A percentile compares a stretch with the other conserved stretches of the same genome.
Conservation (phyloP, 1,140 invertebrate species). For the Asobara japonica region DNA sequence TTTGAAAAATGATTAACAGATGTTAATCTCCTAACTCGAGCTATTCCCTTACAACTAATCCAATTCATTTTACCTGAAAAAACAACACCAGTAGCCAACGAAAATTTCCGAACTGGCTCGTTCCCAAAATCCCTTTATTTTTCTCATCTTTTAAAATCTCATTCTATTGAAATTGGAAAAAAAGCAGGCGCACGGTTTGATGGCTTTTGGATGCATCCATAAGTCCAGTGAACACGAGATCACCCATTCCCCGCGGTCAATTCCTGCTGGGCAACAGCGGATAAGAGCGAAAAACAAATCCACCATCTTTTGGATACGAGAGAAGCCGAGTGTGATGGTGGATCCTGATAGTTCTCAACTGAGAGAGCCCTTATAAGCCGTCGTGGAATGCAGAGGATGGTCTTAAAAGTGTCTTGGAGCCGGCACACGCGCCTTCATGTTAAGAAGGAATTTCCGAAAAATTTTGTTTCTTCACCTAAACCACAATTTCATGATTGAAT, state of each 20-base stretch:
- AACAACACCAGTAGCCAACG: background rate
- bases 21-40: too few species aligned
- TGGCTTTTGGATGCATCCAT: slow-evolving; percentile 5
- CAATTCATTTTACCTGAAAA: slow-evolving; percentile 5
- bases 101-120: background rate
- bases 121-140: background rate
- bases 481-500: too few species aligned
- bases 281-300: slow-evolving; percentile 54
- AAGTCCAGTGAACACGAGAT: background rate
- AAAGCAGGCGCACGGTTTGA: slow-evolving; percentile 7
- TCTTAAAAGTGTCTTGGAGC: slow-evolving; percentile 10
- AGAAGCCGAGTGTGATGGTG: slow-evolving; percentile 50
- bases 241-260: background rate
- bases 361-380: slow-evolving; percentile 54
- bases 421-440: background rate
- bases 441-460: too few species aligned
- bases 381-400: slow-evolving; percentile 55
- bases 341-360: slow-evolving; percentile 32
- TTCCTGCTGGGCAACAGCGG: slow-evolving; percentile 4
- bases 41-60: too few species aligned
- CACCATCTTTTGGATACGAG: slow-evolving; percentile 54
- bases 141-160: background rate
- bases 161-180: background rate
- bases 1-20: too few species aligned
- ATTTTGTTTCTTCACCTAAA: too few species aligned